Conservation (phyloP, 92 coral and sea anemone genomes). For the Metridium senile region DNA sequence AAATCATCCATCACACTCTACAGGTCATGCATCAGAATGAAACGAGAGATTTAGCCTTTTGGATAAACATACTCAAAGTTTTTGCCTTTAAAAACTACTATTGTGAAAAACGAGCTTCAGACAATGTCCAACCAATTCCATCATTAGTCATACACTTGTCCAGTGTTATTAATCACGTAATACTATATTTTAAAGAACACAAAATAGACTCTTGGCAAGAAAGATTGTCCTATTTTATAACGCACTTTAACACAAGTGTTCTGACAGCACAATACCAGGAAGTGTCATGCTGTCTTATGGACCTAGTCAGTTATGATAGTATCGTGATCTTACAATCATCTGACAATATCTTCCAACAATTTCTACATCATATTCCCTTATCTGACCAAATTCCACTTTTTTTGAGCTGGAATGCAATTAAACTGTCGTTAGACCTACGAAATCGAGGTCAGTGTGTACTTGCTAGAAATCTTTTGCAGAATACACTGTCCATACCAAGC, state of each 20-base stretch:
- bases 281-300: neutral
- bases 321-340: no score
- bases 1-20: neutral
- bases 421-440: neutral
- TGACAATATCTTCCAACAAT: neutral
- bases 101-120: neutral
- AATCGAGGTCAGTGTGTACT: neutral
- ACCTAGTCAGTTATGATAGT: no score
- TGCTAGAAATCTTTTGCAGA: neutral
- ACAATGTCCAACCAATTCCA: neutral
- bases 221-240: neutral
- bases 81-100: no score
- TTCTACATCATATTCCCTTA: neutral
- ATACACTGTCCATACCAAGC: neutral
- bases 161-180: neutral
- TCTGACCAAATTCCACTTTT: neutral
- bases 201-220: neutral
- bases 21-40: neutral
- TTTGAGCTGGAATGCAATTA: neutral
- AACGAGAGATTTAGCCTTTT: neutral
- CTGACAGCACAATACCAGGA: neutral
- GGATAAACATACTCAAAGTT: neutral
- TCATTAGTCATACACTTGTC: neutral
- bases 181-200: neutral
- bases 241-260: neutral